Base-by-base conservation (phyloP, 2,113 vertebrate species). In the Globicephala melas region DNA sequence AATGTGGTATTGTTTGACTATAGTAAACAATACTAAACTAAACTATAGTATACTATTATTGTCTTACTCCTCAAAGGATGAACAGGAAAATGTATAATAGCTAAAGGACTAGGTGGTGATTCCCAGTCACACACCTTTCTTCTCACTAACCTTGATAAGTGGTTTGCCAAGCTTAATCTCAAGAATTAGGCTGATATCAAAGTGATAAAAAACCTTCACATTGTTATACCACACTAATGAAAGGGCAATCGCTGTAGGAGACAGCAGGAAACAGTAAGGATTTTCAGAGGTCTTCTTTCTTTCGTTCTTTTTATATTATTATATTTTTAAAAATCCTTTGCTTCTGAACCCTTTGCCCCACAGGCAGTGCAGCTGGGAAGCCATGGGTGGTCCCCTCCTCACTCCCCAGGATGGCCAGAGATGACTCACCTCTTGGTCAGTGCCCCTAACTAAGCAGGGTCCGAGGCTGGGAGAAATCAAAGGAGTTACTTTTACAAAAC, bases 401-500 rank as follows among this genome's bases (percentile, higher is more conserved):
- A 71, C 62, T 89, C 73, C 47, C 13, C 60, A 82, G 73, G 67
- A 71, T 0, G 15, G 31, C 68, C 84, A 0, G 2, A 88, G 70
- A 84, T 58, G 86, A 93, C 47, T 28, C n/a, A 70, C 36, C 88
- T 97, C 79, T n/a, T 80, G 92, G 95, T 86, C 95, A 82, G 12
- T 44, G 83, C 74, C 90, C 93, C 83, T 95, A 73, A 96, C 80
- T 58, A 96, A 91, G 93, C 63, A 82, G n/a, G 62, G 71, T 92
- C 85, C 55, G 7, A 84, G 92, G 68, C 89, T 87, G 65, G n/a
- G 76, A 96, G 79, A 95, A 94, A 97, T 96, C 95, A 97, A 97
- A 97, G 96, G 67, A 95, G 87, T 74, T 97, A 92, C 96, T 97
- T 97, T 97, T 97, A 95, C 53, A 94, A 87, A 93, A 80, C 81